Base-by-base conservation (phyloP, 2,113 vertebrate genomes). In the Galemys pyrenaicus region DNA sequence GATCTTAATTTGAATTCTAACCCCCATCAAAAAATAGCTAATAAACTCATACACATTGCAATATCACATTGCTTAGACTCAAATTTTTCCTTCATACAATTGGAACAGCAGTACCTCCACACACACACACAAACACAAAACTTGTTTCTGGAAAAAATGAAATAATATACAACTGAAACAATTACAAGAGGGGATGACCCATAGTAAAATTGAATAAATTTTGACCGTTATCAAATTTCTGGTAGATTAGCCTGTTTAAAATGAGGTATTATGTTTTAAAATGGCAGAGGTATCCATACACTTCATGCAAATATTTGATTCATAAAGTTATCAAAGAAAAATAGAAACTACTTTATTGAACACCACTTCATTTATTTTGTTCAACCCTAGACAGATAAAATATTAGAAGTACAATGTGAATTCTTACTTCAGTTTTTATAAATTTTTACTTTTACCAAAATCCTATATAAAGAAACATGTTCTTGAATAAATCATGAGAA, bases 401-500 rank as follows among this genome's bases (percentile, higher is more conserved):
- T 70, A 58, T 32, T 70, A 82, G 56, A 58, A 8, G 20, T 0
- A 86, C 9, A 78, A 84, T 0, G 60, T 1, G 9, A 20, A 91
- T 35, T 44, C 44, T 75, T 82, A 68, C n/a, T 70, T 87, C 37
- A 19, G 39, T 5, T 37, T 84, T 65, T 75, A 32, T 79, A 78
- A 44, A 12, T 87, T 24, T 58, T 77, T 46, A 74, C 80, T 93
- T 83, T 82, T 87, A 58, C 44, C n/a, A 65, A 79, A 30, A 67
- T 70, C 92, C 46, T 89, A 79, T 17, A 71, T 54, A 82, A 70
- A 92, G 15, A 84, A 37, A 9, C 30, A 37, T 22, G 4, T 6
- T 15, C 54, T 64, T 95, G 65, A 85, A 94, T 91, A 94, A 90
- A 16, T 78, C 32, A 92, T 32, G 20, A 87, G 30, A 85, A 39